Evolutionary conservation across 2,888 invertebrate genomes (phyloP), one percentile per base, ranked within the genome.

Genomic region (Ennomos fuscantarius): DNA sequence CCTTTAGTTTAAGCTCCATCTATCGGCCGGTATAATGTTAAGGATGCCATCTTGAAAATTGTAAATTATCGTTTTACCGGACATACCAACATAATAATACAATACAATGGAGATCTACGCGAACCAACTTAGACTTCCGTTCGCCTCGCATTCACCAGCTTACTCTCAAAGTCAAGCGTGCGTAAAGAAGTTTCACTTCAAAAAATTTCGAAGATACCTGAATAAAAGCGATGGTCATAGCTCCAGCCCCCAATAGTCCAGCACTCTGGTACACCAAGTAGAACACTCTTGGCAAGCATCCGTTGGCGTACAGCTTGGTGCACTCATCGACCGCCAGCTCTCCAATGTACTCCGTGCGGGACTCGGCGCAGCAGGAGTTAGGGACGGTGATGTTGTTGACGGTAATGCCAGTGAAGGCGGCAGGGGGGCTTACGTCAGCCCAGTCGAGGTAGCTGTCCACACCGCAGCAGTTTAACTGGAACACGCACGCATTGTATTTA

Each of bases 141-240:
- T n/a, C n/a, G n/a, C n/a, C n/a, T n/a, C n/a, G n/a, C n/a, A n/a
- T n/a, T n/a, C n/a, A n/a, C n/a, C n/a, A n/a, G n/a, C n/a, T n/a
- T n/a, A n/a, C n/a, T n/a, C n/a, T n/a, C n/a, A n/a, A n/a, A n/a
- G n/a, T n/a, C n/a, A n/a, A n/a, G n/a, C n/a, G n/a, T n/a, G n/a
- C n/a, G n/a, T n/a, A n/a, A n/a, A n/a, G n/a, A n/a, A n/a, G n/a
- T n/a, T n/a, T n/a, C n/a, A n/a, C n/a, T n/a, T 9, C 0, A 49
- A 67, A 46, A 65, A 34, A 31, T 9, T 12, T 32, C 11, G 6
- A 31, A 8, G 31, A 40, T n/a, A 42, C 96, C 94, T 96, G 96
- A 62, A 96, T 95, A 71, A 96, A 94, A 8, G 96, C 95, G 58
- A 96, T 95, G n/a, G 96, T 95, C 71, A 96, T 91, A 5, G 96